Percentiles rank a stretch among this genome's conserved stretches.
These are phyloP conservation scores for Tenodera sinensis DNA, from an alignment of 2,888 invertebrate genomes.

Conservation along the genomic window DNA sequence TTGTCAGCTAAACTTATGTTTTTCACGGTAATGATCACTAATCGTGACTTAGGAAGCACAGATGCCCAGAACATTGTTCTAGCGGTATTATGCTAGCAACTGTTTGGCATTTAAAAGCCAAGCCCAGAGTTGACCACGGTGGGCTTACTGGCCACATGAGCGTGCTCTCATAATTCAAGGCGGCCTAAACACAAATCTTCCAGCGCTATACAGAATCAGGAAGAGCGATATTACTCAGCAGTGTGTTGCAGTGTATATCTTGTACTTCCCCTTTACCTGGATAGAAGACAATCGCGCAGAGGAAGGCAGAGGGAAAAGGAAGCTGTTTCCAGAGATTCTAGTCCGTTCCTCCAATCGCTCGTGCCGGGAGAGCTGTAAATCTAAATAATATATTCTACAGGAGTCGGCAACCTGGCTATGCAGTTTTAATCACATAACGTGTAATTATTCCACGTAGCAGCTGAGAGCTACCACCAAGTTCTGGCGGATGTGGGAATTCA, in stretches of 20 bases:
- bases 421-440: conserved; percentile 12
- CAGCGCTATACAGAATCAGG: background rate
- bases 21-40: no score
- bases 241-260: background rate
- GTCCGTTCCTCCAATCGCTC: background rate
- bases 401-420: background rate
- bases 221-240: background rate
- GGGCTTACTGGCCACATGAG: background rate
- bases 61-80: no score
- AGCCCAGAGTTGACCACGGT: no score
- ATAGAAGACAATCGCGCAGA: background rate
- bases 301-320: background rate
- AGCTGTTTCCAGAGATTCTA: background rate
- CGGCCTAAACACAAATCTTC: background rate
- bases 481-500: background rate
- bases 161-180: background rate
- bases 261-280: background rate
- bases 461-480: background rate
- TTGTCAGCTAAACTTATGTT: no score
- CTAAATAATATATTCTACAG: conserved; percentile 8
- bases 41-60: no score
- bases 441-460: conserved; percentile 9
- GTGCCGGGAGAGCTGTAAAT: background rate
- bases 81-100: no score
- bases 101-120: no score